These are phyloP conservation scores for Centroberyx gerrardi DNA, from an alignment of 2,797 vertebrate species.

Conservation along the genomic window DNA sequence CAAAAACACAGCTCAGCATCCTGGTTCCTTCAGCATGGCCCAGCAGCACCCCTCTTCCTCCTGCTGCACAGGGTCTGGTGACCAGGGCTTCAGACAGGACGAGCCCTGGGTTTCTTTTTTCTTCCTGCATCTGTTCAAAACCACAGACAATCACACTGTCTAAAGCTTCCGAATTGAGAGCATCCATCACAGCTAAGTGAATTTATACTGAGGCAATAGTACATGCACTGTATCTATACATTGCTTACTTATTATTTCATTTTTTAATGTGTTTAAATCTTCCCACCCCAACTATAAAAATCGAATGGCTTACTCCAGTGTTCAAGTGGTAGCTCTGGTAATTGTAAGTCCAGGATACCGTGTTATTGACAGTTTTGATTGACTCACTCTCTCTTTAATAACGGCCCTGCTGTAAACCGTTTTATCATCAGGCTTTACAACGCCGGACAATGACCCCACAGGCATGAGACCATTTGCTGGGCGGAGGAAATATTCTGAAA, in stretches of 20 bases:
- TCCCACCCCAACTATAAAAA: conserved; percentile 52
- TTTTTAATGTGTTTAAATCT: conserved; percentile 60
- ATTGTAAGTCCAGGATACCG: conserved; percentile 67
- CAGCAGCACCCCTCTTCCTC: conserved; percentile 26
- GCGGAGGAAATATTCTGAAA: conserved; percentile 10
- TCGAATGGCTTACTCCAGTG: conserved; percentile 46
- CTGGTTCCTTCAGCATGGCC: conserved; percentile 52
- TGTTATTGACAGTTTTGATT: conserved; percentile 79
- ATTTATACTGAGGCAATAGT: background rate
- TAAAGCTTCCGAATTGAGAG: background rate
- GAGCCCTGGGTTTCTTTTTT: background rate
- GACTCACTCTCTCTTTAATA: conserved; percentile 77
- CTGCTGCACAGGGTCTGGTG: conserved; percentile 27
- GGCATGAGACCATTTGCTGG: conserved; percentile 30
- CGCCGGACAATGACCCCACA: conserved; percentile 52
- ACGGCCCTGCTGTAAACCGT: conserved; percentile 68
- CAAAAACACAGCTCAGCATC: conserved; percentile 51
- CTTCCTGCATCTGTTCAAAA: background rate
- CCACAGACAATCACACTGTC: background rate
- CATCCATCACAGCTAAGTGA: background rate
- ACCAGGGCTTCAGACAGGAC: conserved; percentile 11
- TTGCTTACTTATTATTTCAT: conserved; percentile 26
- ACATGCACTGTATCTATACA: conserved; percentile 8
- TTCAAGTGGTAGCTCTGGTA: conserved; percentile 56
- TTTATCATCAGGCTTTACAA: conserved; percentile 73